Evolutionary conservation across 2,113 vertebrate species (phyloP).

Genomic region (Pluvialis apricaria): DNA sequence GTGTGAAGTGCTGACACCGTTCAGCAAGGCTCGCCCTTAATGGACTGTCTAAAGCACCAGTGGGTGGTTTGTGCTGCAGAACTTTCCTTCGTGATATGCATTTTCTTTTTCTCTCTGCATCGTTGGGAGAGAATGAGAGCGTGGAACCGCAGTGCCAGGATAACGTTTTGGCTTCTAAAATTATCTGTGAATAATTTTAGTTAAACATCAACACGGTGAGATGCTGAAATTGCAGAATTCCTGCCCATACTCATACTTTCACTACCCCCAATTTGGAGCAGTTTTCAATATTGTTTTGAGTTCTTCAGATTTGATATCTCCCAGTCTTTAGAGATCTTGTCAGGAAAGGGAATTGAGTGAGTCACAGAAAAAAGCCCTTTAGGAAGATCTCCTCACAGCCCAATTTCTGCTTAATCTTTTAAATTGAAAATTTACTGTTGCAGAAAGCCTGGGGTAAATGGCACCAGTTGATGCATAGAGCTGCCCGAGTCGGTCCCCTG

Average conservation of each 20-base stretch:
- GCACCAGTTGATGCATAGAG: rapidly evolving
- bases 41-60: background rate
- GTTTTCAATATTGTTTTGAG: background rate
- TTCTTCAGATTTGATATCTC: background rate
- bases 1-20: background rate
- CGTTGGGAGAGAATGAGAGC: background rate
- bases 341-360: background rate
- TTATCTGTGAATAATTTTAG: background rate
- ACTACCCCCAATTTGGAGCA: background rate
- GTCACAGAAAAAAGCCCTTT: background rate
- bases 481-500: background rate
- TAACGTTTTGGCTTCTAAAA: background rate
- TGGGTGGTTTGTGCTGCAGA: background rate
- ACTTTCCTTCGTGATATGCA: too few species aligned
- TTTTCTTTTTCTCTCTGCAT: background rate
- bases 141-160: background rate
- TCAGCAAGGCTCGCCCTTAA: background rate
- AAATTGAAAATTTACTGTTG: background rate
- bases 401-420: background rate
- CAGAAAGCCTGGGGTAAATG: background rate
- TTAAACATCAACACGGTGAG: background rate
- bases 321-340: background rate
- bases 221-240: background rate
- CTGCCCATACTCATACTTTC: background rate
- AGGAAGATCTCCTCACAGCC: background rate